Evolutionary conservation across 2,888 invertebrate genomes (phyloP), one percentile per base, ranked within the genome.

Genomic region (Thysanoteuthis rhombus): DNA sequence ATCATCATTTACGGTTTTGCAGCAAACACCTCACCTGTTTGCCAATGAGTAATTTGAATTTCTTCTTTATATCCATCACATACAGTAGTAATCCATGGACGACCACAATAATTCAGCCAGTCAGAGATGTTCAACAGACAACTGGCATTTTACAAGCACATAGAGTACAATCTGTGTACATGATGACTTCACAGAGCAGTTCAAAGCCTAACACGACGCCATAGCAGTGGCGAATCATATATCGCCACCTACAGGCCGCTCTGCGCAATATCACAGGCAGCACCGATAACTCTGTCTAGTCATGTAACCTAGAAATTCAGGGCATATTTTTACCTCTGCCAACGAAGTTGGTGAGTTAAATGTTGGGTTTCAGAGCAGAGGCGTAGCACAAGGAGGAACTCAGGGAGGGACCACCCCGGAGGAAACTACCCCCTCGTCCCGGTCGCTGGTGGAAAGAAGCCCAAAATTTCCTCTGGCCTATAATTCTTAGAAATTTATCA

Each of bases 41-140:
- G 92, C 95, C 95, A 28, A 96, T 95, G 38, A 96, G 95, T 39
- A 96, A 95, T 91, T 96, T 95, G 6, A 96, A 93, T 94, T 96
- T 96, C 93, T 95, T 96, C 94, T 95, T 96, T 19, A 96, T 94
- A 94, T 95, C 96, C 96, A 96, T 96, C 45, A 92, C 92, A 45
- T 75, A 75, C 75, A n/a, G 75, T 75, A 75, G n/a, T 75, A 75
- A 75, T 75, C n/a, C 75, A 75, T n/a, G 75, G n/a, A 75, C 75
- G 25, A 75, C n/a, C 16, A 75, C 16, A 75, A 75, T 75, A 75
- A 75, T n/a, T 75, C 75, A 75, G 75, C 75, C 75, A 75, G 75
- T 36, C n/a, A 75, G 75, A 75, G n/a, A n/a, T 2, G 19, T 36
- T 75, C n/a, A n/a, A 75, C n/a, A 75, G 16, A n/a, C 12, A n/a